Evolutionary conservation across 2,113 vertebrate species (phyloP).

Genomic region (Prolemur simus): DNA sequence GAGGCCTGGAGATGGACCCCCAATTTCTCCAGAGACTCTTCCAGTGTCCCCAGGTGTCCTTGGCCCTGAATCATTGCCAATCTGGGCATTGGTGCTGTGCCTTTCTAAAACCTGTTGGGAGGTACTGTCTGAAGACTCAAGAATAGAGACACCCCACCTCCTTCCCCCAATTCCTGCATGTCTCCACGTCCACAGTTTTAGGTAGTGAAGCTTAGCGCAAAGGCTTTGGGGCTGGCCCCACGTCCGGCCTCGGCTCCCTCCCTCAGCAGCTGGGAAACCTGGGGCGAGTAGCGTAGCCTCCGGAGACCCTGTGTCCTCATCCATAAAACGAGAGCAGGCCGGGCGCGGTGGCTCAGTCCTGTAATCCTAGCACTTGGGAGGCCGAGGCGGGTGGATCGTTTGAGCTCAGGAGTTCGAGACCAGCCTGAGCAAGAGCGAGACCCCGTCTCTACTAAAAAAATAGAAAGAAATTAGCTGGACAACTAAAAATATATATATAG

Average conservation of each 20-base stretch:
- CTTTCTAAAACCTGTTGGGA: neutral
- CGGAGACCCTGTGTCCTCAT: neutral
- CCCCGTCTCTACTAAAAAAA: too few relatives aligned
- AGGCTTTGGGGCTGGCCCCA: neutral
- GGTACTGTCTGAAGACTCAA: neutral
- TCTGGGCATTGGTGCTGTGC: neutral
- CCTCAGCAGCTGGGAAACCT: neutral
- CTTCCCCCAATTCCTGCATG: neutral
- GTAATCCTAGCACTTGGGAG: too few relatives aligned
- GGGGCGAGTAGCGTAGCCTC: neutral
- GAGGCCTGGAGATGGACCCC: neutral
- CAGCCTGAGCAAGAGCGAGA: too few relatives aligned
- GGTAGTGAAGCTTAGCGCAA: neutral
- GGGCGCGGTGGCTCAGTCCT: too few relatives aligned
- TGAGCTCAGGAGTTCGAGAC: too few relatives aligned
- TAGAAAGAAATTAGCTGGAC: too few relatives aligned
- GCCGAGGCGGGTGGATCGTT: too few relatives aligned
- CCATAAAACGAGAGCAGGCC: neutral
- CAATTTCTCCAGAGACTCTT: neutral
- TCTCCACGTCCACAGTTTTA: neutral
- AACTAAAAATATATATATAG: too few relatives aligned
- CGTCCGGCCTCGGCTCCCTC: neutral
- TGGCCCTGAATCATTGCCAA: neutral
- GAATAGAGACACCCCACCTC: neutral
- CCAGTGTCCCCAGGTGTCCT: neutral